Evolutionary conservation across 2,797 vertebrate species (phyloP).

Genomic region (Otolemur crassicaudatus): DNA sequence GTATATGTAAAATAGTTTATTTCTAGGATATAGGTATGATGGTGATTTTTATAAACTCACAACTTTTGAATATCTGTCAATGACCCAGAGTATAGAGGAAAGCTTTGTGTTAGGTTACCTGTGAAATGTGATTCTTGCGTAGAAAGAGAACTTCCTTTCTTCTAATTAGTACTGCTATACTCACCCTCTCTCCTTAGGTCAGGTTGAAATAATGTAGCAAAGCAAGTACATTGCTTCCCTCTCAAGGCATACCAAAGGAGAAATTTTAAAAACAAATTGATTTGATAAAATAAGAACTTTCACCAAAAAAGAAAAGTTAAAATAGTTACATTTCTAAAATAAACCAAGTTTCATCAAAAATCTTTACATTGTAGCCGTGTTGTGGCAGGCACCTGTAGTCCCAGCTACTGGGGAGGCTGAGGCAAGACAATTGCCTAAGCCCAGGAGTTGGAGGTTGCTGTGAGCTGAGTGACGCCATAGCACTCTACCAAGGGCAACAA

Average conservation of each 20-base stretch:
- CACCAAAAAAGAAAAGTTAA: conserved; percentile 17
- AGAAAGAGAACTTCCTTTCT: background rate
- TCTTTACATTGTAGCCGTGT: background rate
- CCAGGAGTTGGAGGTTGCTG: too few relatives aligned
- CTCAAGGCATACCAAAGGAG: background rate
- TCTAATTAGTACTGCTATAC: background rate
- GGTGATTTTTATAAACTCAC: background rate
- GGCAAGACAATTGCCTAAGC: too few relatives aligned
- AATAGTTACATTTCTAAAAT: background rate
- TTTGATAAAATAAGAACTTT: conserved; percentile 23
- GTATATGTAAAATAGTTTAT: background rate
- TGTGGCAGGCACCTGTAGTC: too few relatives aligned
- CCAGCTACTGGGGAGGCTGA: too few relatives aligned
- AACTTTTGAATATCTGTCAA: conserved; percentile 27
- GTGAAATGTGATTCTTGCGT: background rate
- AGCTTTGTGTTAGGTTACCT: background rate
- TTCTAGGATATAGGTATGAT: background rate
- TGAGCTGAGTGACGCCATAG: too few relatives aligned
- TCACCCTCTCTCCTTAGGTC: background rate
- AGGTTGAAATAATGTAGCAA: background rate
- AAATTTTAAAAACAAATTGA: background rate
- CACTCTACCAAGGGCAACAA: too few relatives aligned
- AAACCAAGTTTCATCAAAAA: background rate
- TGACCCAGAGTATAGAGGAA: background rate
- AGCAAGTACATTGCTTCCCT: background rate